These are phyloP conservation scores for Promerops cafer DNA, from an alignment of 2,113 vertebrate genomes.

Conservation along the genomic window DNA sequence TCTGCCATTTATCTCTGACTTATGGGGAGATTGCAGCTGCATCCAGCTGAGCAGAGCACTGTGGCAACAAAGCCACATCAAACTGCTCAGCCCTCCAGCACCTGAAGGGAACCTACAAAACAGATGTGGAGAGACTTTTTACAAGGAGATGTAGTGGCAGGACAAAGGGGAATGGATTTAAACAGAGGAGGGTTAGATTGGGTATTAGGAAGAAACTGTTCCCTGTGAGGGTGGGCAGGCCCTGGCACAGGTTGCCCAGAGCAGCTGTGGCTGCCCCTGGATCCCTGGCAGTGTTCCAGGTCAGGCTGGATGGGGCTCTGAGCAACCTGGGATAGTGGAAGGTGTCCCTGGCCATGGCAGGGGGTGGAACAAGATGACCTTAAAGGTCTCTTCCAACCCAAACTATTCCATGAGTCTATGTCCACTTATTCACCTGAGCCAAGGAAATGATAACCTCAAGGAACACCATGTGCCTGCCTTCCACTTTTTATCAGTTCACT, in stretches of 20 bases:
- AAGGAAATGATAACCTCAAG: background rate
- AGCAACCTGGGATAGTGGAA: fast-evolving
- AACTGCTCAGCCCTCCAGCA: background rate
- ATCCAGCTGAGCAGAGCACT: background rate
- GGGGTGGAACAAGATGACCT: fast-evolving
- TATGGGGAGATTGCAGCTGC: background rate
- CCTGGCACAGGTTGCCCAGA: background rate
- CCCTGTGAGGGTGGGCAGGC: background rate
- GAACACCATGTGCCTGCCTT: background rate
- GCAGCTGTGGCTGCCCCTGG: background rate
- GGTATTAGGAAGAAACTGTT: background rate
- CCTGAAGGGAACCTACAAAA: background rate
- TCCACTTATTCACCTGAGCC: background rate
- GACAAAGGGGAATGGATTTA: background rate
- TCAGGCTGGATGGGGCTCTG: background rate
- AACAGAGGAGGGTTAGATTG: background rate
- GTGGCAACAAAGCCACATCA: background rate
- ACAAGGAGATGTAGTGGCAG: background rate
- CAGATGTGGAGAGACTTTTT: background rate
- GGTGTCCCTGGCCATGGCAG: background rate
- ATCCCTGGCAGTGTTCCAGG: fast-evolving
- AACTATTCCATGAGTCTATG: background rate
- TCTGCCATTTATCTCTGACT: background rate
- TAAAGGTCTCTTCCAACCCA: background rate
- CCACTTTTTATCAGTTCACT: background rate